Base-by-base conservation (phyloP, 2,888 invertebrate genomes). In the Tetrapedia diversipes region DNA sequence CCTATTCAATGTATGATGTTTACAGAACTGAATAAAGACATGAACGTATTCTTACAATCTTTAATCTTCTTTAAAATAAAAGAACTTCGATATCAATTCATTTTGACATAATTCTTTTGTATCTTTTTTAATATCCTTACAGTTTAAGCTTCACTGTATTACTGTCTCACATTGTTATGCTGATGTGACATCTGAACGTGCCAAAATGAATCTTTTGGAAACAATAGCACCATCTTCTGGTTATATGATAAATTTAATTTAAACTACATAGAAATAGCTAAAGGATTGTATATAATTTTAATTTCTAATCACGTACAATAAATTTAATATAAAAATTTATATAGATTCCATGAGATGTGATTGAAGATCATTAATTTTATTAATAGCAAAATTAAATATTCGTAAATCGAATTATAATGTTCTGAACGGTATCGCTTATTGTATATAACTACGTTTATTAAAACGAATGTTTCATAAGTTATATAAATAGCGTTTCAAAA, bases 181-280 rank as follows among this genome's bases (percentile, higher is more conserved):
- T 1, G 11, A 16, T 39, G 32, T 19, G 37, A 32, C 37, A 60
- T 34, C 61, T 47, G 19, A 14, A 11, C n/a, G 16, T 24, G 1
- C 2, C n/a, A 8, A 29, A 41, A 37, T 63, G 24, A 19, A 56
- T 27, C 4, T 16, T 45, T 29, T 1, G 10, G 16, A n/a, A 2
- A 37, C 27, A n/a, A 2, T 32, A 61, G 24, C 47, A 10, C 75
- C 75, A 74, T 3, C 75, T 74, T 56, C n/a, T 32, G 66, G 53
- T 29, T 24, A 8, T 2, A 14, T 16, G 1, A 0, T 7, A 60
- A 74, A 51, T 24, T 7, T 8, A 65, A 60, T 73, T 75, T 32
- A 75, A 75, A 60, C 34, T 64, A 14, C 6, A 45, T n/a, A 19
- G 6, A 29, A 24, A n/a, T 22, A 51, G 14, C 16, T n/a, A 3